Evolutionary conservation across 1,140 invertebrate species (phyloP).

Genomic region (Drosophila gunungcola): DNA sequence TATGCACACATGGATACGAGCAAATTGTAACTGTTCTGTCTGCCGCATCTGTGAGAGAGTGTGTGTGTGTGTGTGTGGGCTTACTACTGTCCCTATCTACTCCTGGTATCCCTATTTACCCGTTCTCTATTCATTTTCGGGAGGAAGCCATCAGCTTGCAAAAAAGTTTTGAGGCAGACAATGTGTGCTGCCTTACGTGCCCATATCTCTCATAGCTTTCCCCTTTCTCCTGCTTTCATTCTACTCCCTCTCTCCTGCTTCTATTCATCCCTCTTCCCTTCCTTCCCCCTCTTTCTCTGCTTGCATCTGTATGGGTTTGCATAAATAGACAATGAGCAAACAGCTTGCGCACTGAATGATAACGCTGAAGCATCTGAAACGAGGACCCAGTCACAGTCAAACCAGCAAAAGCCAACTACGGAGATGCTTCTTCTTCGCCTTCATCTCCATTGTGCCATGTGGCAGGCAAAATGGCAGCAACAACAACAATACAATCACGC

Average conservation of each 20-base stretch:
- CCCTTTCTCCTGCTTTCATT: background rate
- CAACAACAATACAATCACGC: conserved; percentile 24
- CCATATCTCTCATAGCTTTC: conserved; percentile 33
- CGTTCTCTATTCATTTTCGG: background rate
- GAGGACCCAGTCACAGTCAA: conserved; percentile 49
- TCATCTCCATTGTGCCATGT: conserved; percentile 54
- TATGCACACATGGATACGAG: conserved; percentile 7
- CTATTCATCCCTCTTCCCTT: background rate
- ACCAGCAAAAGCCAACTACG: conserved; percentile 44
- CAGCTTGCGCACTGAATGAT: conserved; percentile 81
- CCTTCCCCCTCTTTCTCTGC: background rate
- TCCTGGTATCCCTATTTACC: conserved; percentile 21
- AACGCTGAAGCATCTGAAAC: conserved; percentile 71
- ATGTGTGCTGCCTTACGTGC: conserved; percentile 49
- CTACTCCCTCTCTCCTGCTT: too few relatives aligned
- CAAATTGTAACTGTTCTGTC: conserved; percentile 75
- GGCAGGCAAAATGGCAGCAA: conserved; percentile 51
- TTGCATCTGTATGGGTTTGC: conserved; percentile 67
- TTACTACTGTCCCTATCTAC: conserved; percentile 29
- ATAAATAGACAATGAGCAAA: conserved; percentile 83
- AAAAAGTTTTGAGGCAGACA: conserved; percentile 47
- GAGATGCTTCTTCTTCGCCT: conserved; percentile 12
- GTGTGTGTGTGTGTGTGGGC: conserved; percentile 27
- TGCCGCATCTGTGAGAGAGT: conserved; percentile 28
- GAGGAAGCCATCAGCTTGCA: conserved; percentile 31